Evolutionary conservation across 2,888 invertebrate genomes (phyloP), one percentile per base, ranked within the genome.

Genomic region (Bembecia ichneumoniformis): DNA sequence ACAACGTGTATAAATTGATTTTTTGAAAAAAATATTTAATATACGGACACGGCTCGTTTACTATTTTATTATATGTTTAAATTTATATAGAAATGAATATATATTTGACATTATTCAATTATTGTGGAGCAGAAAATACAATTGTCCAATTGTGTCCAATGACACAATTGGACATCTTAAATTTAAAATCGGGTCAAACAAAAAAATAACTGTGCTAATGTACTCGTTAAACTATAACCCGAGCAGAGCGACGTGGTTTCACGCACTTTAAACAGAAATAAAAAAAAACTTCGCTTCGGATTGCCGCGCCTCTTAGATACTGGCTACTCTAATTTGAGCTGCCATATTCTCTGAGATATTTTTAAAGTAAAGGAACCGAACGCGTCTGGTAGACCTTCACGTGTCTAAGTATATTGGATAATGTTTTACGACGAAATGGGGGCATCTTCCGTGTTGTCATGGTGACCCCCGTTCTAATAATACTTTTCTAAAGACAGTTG

Each of bases 391-490:
- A 20, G 43, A 45, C 49, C 48, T 51, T 47, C 46, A 35, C 15
- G 49, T 57, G 50, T 60, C 63, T 57, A 49, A 58, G 54, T 56
- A 56, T 50, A 53, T 47, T 66, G 64, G 65, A 47, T 49, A 57
- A 53, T 57, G 53, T 58, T 60, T 63, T 64, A 60, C 62, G 63
- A 63, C 52, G 67, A 71, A 78, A 77, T 57, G 71, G 60, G 77
- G 74, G 61, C 72, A 67, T 72, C 71, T 73, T 68, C 57, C 55
- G 58, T 71, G 71, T 66, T 68, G 66, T 67, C 65, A 61, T 63
- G 63, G 67, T 71, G 75, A 68, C 74, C 70, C 60, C 62, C 58
- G 64, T 62, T 74, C 72, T 75, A 77, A 71, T 73, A 76, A 74
- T 73, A 74, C 64, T 59, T 67, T 64, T 65, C 64, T 56, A 59